phyloP scores from a whole-genome alignment of 2,113 vertebrate species.

The Motacilla tschutschensis region DNA sequence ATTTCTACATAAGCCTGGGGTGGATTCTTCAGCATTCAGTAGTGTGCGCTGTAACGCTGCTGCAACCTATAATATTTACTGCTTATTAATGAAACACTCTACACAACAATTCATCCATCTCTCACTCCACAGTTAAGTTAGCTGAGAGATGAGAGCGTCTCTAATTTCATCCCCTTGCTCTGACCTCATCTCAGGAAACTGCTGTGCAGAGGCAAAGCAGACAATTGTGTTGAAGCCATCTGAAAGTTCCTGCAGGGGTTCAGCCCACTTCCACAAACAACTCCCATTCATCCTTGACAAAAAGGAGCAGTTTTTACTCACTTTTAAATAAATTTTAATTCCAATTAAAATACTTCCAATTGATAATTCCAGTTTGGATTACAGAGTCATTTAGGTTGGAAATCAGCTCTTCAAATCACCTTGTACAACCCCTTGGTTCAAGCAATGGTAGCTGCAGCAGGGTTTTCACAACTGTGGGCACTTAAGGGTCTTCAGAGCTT shows the following conservation, averaged over 20 bases:
- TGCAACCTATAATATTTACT: conserved; percentile 48
- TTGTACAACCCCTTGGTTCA: not conserved
- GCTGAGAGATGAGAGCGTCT: not conserved
- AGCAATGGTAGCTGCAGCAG: not conserved
- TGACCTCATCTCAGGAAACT: not conserved
- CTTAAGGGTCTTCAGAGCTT: not conserved
- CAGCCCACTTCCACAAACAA: not conserved
- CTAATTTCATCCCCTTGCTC: not conserved
- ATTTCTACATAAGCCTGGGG: conserved; percentile 5
- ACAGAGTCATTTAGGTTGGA: not conserved
- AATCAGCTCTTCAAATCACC: not conserved
- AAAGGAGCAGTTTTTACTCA: not conserved
- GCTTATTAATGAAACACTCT: conserved; percentile 35
- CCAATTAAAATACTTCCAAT: not conserved
- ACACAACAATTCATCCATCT: not conserved
- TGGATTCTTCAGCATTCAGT: not conserved
- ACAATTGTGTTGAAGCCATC: not conserved
- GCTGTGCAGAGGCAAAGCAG: not conserved
- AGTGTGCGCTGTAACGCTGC: conserved; percentile 3
- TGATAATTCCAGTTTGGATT: not conserved
- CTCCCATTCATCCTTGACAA: not conserved
- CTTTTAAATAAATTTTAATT: not conserved
- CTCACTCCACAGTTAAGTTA: not conserved
- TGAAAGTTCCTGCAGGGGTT: conserved; percentile 10
- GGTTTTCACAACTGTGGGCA: not conserved